phyloP scores from a whole-genome alignment of 2,113 vertebrate genomes.

The Lasiurus borealis region DNA sequence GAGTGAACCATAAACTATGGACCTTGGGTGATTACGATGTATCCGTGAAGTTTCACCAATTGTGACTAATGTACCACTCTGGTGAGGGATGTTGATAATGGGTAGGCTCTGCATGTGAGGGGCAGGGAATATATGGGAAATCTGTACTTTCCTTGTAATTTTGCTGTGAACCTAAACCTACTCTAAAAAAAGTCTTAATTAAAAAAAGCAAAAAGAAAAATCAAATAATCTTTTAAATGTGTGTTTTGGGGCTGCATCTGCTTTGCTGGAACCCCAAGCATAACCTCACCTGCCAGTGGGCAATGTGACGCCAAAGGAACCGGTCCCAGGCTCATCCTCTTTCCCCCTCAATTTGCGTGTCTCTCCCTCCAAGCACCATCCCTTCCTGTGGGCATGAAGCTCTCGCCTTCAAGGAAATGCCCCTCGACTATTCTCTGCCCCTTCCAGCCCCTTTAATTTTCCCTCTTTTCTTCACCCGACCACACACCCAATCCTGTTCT shows the following conservation, averaged over 20 bases:
- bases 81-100: background rate
- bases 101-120: background rate
- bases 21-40: background rate
- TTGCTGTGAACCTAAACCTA: background rate
- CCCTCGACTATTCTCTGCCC: background rate
- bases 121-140: background rate
- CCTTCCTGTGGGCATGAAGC: background rate
- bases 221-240: constrained; percentile 6
- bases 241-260: constrained; percentile 16
- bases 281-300: background rate
- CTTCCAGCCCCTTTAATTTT: background rate
- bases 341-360: rapidly evolving
- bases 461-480: background rate
- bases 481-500: background rate
- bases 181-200: background rate
- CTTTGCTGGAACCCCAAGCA: constrained; percentile 17
- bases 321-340: background rate
- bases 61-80: background rate
- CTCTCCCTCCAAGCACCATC: background rate
- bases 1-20: background rate
- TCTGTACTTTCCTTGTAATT: background rate
- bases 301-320: background rate
- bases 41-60: background rate
- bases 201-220: background rate
- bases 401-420: background rate